phyloP scores from a whole-genome alignment of 1,140 invertebrate species.

The Ceratosolen fusciceps region DNA sequence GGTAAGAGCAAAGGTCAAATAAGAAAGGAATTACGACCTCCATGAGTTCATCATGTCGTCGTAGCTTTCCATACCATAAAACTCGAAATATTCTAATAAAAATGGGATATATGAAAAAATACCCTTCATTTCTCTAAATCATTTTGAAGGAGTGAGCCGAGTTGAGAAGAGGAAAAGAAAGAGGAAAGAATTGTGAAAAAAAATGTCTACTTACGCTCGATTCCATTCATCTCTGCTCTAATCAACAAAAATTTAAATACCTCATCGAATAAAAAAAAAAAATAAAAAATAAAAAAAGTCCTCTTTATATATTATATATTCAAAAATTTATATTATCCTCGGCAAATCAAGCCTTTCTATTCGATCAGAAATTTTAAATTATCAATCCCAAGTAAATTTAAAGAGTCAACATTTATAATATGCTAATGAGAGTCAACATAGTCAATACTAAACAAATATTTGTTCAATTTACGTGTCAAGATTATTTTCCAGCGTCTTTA shows the following conservation, averaged over 20 bases:
- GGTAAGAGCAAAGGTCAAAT: neutral
- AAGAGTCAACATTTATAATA: constrained; percentile 2
- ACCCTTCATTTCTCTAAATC: neutral
- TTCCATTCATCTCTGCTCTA: neutral
- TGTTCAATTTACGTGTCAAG: neutral
- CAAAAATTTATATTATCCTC: neutral
- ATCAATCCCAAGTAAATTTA: constrained; percentile 8
- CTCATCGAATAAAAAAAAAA: no score
- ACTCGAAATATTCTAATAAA: constrained; percentile 7
- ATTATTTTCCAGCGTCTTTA: neutral
- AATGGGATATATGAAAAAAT: neutral
- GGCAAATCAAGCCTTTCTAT: neutral
- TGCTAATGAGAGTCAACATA: neutral
- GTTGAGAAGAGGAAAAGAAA: no score
- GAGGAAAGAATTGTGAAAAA: neutral
- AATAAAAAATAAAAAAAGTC: no score
- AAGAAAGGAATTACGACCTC: neutral
- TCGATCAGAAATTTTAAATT: no score
- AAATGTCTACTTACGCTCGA: neutral
- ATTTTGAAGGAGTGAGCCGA: neutral
- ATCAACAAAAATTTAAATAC: no score
- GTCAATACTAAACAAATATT: constrained; percentile 22
- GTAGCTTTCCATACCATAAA: neutral
- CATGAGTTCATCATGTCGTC: constrained; percentile 10
- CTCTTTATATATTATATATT: no score